Evolutionary conservation across 2,113 vertebrate genomes (phyloP).

Genomic region (Tylochromis polylepis): DNA sequence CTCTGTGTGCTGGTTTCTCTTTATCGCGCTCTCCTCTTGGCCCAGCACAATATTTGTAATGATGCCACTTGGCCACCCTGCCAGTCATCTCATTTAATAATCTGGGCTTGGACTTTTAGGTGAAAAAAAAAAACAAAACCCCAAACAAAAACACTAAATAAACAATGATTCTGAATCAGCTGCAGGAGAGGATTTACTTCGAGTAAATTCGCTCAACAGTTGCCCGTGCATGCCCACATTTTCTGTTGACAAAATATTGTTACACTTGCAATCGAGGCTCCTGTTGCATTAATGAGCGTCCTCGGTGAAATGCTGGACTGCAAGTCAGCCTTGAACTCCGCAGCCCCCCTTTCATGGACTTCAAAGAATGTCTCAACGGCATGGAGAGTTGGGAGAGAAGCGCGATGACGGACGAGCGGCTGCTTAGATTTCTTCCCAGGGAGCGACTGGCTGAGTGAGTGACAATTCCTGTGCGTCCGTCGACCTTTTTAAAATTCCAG

Average conservation of each 20-base stretch:
- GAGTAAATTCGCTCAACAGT: not conserved
- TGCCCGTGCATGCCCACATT: not conserved
- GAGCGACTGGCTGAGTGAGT: slow-evolving; percentile 55
- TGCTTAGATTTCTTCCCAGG: slow-evolving; percentile 57
- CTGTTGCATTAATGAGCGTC: slow-evolving; percentile 55
- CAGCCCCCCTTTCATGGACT: slow-evolving; percentile 58
- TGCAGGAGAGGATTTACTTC: not conserved
- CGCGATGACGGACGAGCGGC: slow-evolving; percentile 57
- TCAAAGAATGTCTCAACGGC: slow-evolving; percentile 63
- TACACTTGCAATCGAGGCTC: slow-evolving; percentile 17
- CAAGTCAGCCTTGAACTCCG: slow-evolving; percentile 53
- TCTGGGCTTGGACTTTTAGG: slow-evolving; percentile 6
- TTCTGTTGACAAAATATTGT: slow-evolving; percentile 37
- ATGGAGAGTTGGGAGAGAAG: slow-evolving; percentile 43
- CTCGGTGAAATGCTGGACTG: slow-evolving; percentile 23
- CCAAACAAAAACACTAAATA: not conserved
- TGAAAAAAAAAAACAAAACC: not conserved
- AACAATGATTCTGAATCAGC: not conserved
- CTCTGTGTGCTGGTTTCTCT: slow-evolving; percentile 27
- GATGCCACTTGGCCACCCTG: slow-evolving; percentile 33
- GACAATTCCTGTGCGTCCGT: slow-evolving; percentile 59
- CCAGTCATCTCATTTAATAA: slow-evolving; percentile 38
- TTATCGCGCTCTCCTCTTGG: slow-evolving; percentile 16
- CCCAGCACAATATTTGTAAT: not conserved
- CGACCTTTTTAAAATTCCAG: slow-evolving; percentile 69